Evolutionary conservation across 2,113 vertebrate species (phyloP), one percentile per base, ranked within the genome.

Genomic region (Columbina picui): DNA sequence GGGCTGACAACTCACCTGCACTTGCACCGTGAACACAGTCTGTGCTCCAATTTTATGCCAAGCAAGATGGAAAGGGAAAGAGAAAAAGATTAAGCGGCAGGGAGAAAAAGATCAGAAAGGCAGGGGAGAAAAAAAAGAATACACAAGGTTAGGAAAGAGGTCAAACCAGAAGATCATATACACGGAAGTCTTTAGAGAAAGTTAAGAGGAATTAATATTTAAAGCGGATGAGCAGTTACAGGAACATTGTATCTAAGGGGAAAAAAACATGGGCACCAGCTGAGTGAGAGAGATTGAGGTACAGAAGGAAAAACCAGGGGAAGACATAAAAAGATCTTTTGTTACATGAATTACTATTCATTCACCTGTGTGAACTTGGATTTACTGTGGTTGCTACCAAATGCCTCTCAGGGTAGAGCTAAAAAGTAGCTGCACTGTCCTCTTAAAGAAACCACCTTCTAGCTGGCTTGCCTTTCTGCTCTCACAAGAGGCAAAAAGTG

Each of bases 111-210:
- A 94, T 76, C 59, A 88, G 86, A 95, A 89, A 50, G 38, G 36
- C 11, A 27, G 12, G 12, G 12, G 19, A 29, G 49, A 13, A 41
- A 52, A 69, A 52, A 8, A 76, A 78, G 43, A 86, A 87, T 53
- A 68, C 76, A 88, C 38, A 47, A 74, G 85, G 90, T 88, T 80
- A 96, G 90, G 79, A 71, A 88, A 89, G 60, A 90, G 90, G 93
- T 96, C 93, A 96, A 92, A 77, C 25, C 85, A 89, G 75, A 83
- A 50, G 61, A 74, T 71, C 57, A 68, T 67, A 92, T 79, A 85
- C 50, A 88, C 86, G 92, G 59, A 79, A 90, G 60, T 41, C 84
- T 94, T 94, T 84, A 89, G 88, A 94, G 69, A 81, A 97, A 96
- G 93, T 84, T 83, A 69, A 84, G 71, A 75, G 55, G 47, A 91